These are phyloP conservation scores for Diabrotica virgifera DNA, from an alignment of 1,140 invertebrate genomes.

Conservation along the genomic window DNA sequence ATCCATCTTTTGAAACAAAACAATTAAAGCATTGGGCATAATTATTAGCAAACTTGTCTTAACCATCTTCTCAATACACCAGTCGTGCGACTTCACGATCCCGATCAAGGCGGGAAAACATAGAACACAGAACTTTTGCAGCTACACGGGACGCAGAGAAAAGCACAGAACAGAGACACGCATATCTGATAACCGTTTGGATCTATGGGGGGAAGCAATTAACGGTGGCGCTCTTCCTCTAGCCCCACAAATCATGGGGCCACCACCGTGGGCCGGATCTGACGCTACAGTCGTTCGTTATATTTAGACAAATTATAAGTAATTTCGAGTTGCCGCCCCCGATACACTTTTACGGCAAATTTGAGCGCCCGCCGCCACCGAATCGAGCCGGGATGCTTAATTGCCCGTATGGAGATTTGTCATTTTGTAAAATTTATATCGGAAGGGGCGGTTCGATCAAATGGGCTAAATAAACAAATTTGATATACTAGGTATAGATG, in stretches of 20 bases:
- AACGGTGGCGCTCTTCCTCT: constrained; percentile 1
- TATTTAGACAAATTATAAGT: constrained; percentile 3
- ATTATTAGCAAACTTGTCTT: not conserved
- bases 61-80: not conserved
- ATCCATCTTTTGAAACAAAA: too few relatives aligned
- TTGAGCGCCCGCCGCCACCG: not conserved
- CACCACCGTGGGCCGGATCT: not conserved
- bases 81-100: not conserved
- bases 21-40: too few relatives aligned
- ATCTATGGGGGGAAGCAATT: not conserved
- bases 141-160: too few relatives aligned
- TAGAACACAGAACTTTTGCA: not conserved
- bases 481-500: too few relatives aligned
- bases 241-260: constrained; percentile 1
- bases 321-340: not conserved
- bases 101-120: not conserved
- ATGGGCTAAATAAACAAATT: too few relatives aligned
- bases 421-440: not conserved
- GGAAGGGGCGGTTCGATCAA: too few relatives aligned
- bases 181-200: not conserved
- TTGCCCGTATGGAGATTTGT: not conserved
- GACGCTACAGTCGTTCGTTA: not conserved
- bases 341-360: not conserved
- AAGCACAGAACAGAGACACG: not conserved
- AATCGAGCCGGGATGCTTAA: not conserved